Evolutionary conservation across 2,797 vertebrate genomes (phyloP).

Genomic region (Miichthys miiuy): DNA sequence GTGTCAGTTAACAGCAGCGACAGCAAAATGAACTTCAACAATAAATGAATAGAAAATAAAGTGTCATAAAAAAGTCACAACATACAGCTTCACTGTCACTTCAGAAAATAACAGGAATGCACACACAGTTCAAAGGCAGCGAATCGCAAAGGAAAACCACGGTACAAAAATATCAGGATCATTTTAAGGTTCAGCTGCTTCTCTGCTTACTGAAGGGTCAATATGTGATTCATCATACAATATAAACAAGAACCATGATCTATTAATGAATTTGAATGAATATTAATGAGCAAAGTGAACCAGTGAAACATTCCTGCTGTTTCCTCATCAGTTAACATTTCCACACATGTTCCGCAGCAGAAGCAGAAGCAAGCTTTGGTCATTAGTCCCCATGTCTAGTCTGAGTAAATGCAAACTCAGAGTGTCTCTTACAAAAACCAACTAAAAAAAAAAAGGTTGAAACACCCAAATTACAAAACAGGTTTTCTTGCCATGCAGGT

Average conservation of each 20-base stretch:
- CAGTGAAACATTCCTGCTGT: background rate
- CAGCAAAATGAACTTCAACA: background rate
- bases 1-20: slow-evolving; percentile 4
- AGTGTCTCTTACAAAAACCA: background rate
- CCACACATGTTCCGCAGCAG: background rate
- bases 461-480: background rate
- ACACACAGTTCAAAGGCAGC: slow-evolving; percentile 7
- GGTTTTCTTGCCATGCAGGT: too few species aligned
- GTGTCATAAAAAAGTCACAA: slow-evolving; percentile 5
- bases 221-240: too few species aligned
- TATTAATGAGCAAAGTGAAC: background rate
- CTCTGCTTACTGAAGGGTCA: background rate
- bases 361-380: background rate
- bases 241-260: too few species aligned
- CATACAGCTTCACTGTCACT: slow-evolving; percentile 1
- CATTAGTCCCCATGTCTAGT: background rate
- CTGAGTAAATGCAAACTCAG: too few species aligned
- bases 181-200: background rate
- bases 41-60: slow-evolving; percentile 3
- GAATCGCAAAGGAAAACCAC: background rate
- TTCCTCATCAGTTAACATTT: background rate
- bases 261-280: too few species aligned
- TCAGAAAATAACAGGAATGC: slow-evolving; percentile 16
- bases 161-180: background rate
- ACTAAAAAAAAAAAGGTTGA: background rate